These are phyloP conservation scores for Hyposmocoma kahamanoa DNA, from an alignment of 1,140 invertebrate genomes.

Conservation along the genomic window DNA sequence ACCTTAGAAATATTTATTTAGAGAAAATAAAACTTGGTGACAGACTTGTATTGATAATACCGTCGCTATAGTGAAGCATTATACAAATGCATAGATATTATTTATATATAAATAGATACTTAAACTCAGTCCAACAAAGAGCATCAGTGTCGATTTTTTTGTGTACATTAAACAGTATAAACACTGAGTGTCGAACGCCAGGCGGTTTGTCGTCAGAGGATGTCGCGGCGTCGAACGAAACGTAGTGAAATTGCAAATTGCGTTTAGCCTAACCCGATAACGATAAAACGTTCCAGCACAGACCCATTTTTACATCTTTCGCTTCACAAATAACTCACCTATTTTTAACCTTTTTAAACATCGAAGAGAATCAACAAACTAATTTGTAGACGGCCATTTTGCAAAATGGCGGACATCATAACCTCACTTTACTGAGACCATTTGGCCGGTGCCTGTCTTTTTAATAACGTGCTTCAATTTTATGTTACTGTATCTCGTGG, in stretches of 20 bases:
- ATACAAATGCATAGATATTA: no score
- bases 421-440: constrained; percentile 51
- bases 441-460: constrained; percentile 58
- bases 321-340: not conserved
- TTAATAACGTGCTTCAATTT: constrained; percentile 65
- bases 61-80: no score
- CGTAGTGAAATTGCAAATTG: constrained; percentile 37
- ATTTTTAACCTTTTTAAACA: not conserved
- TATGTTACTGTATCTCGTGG: constrained; percentile 49
- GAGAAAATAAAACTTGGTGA: no score
- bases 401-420: constrained; percentile 44
- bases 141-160: not conserved
- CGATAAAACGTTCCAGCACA: constrained; percentile 24
- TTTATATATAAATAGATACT: no score
- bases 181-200: no score
- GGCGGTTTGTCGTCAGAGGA: constrained; percentile 31
- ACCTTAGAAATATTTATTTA: no score
- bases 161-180: no score
- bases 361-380: constrained; percentile 16
- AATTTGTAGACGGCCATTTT: constrained; percentile 41
- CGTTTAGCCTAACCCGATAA: constrained; percentile 43
- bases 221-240: constrained; percentile 25
- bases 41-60: no score
- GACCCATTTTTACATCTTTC: not conserved
- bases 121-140: no score